Evolutionary conservation across 2,113 vertebrate species (phyloP).

Genomic region (Leucopternis melanops): DNA sequence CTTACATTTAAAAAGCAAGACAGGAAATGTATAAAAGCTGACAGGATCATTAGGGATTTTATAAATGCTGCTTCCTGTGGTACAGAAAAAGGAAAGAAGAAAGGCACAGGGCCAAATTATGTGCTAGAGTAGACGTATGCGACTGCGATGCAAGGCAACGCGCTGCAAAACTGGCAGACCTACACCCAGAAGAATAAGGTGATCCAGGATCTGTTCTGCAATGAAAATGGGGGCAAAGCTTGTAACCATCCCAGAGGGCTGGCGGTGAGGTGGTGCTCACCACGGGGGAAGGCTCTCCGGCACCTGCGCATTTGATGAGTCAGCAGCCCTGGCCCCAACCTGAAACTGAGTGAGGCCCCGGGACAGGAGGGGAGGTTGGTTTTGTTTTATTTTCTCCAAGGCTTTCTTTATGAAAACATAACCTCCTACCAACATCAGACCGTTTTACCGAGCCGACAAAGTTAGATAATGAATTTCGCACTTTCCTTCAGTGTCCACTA

Average conservation of each 20-base stretch:
- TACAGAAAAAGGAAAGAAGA: constrained; percentile 41
- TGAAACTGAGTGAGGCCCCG: not conserved
- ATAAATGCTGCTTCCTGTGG: constrained; percentile 59
- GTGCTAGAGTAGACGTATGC: not conserved
- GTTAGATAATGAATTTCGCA: not conserved
- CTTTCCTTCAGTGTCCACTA: not conserved
- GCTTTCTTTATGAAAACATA: constrained; percentile 44
- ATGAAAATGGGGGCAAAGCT: not conserved
- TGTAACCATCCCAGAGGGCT: not conserved
- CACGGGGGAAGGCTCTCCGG: not conserved
- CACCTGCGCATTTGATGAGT: constrained; percentile 27
- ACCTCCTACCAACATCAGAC: constrained; percentile 50
- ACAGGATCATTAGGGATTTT: constrained; percentile 51
- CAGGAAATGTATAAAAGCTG: constrained; percentile 63
- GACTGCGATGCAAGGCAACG: not conserved
- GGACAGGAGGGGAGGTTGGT: not conserved
- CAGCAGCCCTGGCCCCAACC: constrained; percentile 6
- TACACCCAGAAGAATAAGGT: not conserved
- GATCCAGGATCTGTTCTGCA: not conserved
- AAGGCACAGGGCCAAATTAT: not conserved
- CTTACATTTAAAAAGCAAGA: constrained; percentile 24
- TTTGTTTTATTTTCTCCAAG: constrained; percentile 49
- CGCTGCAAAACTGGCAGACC: not conserved
- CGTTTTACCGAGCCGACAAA: not conserved
- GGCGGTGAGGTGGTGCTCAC: not conserved